Evolutionary conservation across 1,140 invertebrate species (phyloP).

Genomic region (Hyles euphorbiae): DNA sequence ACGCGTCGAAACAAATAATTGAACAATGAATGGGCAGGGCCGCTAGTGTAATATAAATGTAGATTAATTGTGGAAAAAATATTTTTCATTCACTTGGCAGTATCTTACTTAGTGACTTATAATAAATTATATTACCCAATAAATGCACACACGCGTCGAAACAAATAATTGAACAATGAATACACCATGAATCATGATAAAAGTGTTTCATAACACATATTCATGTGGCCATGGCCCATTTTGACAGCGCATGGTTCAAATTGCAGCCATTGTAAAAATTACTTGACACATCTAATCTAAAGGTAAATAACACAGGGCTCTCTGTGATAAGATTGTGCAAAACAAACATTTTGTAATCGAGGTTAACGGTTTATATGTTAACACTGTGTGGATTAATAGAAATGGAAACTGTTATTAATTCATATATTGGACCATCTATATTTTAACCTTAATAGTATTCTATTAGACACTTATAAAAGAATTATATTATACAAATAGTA

Average conservation of each 20-base stretch:
- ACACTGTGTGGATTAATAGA: slow-evolving; percentile 3
- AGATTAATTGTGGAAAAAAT: too few relatives aligned
- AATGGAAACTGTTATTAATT: not conserved
- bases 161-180: slow-evolving; percentile 3
- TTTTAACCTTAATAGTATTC: too few relatives aligned
- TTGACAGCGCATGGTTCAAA: slow-evolving; percentile 24
- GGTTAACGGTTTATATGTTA: slow-evolving; percentile 10
- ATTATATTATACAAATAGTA: too few relatives aligned
- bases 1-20: too few relatives aligned
- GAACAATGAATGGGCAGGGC: slow-evolving; percentile 7
- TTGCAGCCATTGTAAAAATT: slow-evolving; percentile 39
- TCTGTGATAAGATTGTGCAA: slow-evolving; percentile 43
- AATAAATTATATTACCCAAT: too few relatives aligned
- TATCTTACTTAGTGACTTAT: too few relatives aligned
- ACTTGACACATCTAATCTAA: slow-evolving; percentile 51
- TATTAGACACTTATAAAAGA: too few relatives aligned
- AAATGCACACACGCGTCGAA: too few relatives aligned
- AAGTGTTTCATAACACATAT: slow-evolving; percentile 1
- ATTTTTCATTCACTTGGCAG: too few relatives aligned
- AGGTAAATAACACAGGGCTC: slow-evolving; percentile 52
- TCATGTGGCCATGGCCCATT: slow-evolving; percentile 51
- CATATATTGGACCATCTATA: too few relatives aligned
- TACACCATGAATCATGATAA: slow-evolving; percentile 23
- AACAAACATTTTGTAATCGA: slow-evolving; percentile 34
- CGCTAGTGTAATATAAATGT: too few relatives aligned